phyloP scores from a whole-genome alignment of 2,888 invertebrate species.

The Dysmachus trigonus region DNA sequence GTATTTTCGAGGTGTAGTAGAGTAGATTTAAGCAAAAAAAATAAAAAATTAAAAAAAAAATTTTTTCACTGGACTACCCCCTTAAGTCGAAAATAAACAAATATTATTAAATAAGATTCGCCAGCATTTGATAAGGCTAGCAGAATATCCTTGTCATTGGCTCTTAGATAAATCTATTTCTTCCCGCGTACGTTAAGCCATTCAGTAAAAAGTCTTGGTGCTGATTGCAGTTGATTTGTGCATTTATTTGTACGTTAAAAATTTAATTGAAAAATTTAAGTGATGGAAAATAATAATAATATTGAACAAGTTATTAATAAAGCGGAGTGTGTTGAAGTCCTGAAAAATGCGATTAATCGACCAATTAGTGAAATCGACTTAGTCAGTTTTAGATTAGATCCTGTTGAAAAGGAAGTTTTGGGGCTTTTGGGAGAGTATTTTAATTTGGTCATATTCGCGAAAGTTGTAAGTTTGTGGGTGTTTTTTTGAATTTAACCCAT shows the following conservation, averaged over 20 bases:
- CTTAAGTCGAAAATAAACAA: background rate
- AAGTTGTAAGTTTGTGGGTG: background rate
- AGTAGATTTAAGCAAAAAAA: too few relatives aligned
- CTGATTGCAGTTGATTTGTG: background rate
- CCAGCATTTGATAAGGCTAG: background rate
- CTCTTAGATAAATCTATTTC: background rate
- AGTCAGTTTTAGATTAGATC: background rate
- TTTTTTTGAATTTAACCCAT: background rate
- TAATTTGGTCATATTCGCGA: background rate
- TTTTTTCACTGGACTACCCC: too few relatives aligned
- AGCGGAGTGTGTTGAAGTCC: background rate
- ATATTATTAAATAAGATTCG: background rate
- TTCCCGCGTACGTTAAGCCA: background rate
- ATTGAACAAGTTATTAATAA: background rate
- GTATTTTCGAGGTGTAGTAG: too few relatives aligned
- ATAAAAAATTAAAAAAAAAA: too few relatives aligned
- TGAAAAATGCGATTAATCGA: background rate
- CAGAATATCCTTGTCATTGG: background rate
- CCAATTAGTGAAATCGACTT: background rate
- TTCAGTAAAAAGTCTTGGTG: background rate
- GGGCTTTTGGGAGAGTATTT: slow-evolving; percentile 36
- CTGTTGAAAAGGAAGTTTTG: background rate
- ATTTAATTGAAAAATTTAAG: background rate
- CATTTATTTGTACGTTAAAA: background rate
- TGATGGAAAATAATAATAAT: background rate